Evolutionary conservation across 2,113 vertebrate species (phyloP).

Genomic region (Isurus oxyrinchus): DNA sequence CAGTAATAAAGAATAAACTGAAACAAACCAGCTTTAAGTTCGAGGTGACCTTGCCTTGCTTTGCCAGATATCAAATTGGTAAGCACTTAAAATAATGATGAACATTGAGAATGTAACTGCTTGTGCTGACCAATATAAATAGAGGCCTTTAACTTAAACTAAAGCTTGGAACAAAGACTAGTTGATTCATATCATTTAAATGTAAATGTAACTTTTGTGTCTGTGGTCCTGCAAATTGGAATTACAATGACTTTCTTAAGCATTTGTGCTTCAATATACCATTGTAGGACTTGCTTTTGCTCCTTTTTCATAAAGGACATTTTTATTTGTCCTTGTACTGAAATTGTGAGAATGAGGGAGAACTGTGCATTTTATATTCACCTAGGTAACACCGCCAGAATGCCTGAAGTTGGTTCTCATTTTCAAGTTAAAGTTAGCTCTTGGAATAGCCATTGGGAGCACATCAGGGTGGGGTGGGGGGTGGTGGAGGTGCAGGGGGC

Average conservation of each 20-base stretch:
- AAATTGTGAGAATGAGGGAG: background rate
- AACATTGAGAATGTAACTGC: background rate
- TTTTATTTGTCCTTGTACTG: background rate
- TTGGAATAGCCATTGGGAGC: background rate
- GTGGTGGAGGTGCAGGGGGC: background rate
- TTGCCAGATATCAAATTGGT: background rate
- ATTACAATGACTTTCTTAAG: background rate
- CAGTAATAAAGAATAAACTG: constrained; percentile 17
- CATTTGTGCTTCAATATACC: background rate
- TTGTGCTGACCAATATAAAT: background rate
- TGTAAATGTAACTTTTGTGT: constrained; percentile 11
- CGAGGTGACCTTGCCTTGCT: constrained; percentile 1
- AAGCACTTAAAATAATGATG: background rate
- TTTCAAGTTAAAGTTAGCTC: background rate
- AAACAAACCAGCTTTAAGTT: background rate
- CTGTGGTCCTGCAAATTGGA: background rate
- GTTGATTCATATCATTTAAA: constrained; percentile 9
- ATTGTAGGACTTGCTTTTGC: background rate
- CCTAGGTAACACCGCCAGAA: background rate
- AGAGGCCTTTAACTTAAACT: background rate
- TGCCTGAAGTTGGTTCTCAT: background rate
- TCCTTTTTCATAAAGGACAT: background rate
- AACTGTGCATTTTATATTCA: background rate
- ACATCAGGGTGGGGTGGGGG: background rate
- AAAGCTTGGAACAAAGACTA: background rate